A percentile compares a stretch with the other conserved stretches of the same genome.
Conservation (phyloP, 2,888 invertebrate species). For the Tuta absoluta region DNA sequence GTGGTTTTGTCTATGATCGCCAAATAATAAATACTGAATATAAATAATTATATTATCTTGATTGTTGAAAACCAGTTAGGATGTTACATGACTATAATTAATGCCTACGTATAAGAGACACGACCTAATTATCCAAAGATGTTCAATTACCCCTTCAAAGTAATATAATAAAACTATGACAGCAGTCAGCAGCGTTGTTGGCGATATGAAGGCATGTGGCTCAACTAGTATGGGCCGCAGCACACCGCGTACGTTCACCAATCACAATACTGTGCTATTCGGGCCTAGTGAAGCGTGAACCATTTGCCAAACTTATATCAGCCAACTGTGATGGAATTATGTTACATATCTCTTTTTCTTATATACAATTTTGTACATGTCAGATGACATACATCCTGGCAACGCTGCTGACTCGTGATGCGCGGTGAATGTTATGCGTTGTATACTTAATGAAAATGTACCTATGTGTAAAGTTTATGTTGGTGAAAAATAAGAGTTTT, state of each 20-base stretch:
- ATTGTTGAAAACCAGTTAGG: slow-evolving; percentile 70
- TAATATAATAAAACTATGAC: slow-evolving; percentile 45
- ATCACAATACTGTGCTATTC: background rate
- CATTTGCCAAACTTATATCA: slow-evolving; percentile 10
- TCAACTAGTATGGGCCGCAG: background rate
- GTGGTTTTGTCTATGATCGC: slow-evolving; percentile 77
- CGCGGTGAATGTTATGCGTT: slow-evolving; percentile 67
- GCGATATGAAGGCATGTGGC: slow-evolving; percentile 11
- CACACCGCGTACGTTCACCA: background rate
- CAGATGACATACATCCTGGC: background rate
- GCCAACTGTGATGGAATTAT: slow-evolving; percentile 7
- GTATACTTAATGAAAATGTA: slow-evolving; percentile 70
- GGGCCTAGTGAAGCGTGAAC: background rate
- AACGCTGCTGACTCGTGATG: slow-evolving; percentile 42
- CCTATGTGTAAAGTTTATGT: slow-evolving; percentile 75
- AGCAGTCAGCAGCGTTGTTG: slow-evolving; percentile 22
- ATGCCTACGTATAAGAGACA: slow-evolving; percentile 41
- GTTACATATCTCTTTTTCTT: slow-evolving; percentile 8
- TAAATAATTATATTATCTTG: slow-evolving; percentile 56
- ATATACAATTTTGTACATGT: background rate
- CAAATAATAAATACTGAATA: slow-evolving; percentile 73
- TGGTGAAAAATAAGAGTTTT: slow-evolving; percentile 62
- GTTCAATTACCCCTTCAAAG: slow-evolving; percentile 51
- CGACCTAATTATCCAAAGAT: slow-evolving; percentile 55
- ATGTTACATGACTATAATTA: slow-evolving; percentile 56